Percentiles rank a stretch among this genome's conserved stretches.
These are phyloP conservation scores for Acipenser ruthenus DNA, from an alignment of 2,797 vertebrate species.

Conservation along the genomic window DNA sequence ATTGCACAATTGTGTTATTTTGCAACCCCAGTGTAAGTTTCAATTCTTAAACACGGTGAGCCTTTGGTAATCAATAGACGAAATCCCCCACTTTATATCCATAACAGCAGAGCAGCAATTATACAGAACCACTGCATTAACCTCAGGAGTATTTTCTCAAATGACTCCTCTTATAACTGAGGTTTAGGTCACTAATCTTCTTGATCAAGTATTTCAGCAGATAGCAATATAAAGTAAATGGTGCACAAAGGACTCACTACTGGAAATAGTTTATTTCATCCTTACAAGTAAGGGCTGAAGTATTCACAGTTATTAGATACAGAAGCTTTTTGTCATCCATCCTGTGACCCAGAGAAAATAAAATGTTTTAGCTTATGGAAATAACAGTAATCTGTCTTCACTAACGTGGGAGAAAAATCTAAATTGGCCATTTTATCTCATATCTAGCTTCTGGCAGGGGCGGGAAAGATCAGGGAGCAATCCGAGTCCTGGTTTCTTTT, in stretches of 20 bases:
- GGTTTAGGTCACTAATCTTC: not conserved
- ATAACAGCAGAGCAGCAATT: not conserved
- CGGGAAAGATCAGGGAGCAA: too few relatives aligned
- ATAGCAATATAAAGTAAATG: not conserved
- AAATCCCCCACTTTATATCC: not conserved
- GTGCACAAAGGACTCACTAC: not conserved
- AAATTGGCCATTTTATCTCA: not conserved
- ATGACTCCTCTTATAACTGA: not conserved
- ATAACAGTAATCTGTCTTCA: not conserved
- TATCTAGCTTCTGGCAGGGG: not conserved
- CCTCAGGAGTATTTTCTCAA: not conserved
- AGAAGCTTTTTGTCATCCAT: not conserved
- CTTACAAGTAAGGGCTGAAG: not conserved
- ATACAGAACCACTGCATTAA: not conserved
- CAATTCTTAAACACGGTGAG: too few relatives aligned
- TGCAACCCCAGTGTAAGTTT: too few relatives aligned
- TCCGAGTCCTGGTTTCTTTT: too few relatives aligned
- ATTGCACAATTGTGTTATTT: too few relatives aligned
- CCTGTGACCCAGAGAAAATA: not conserved
- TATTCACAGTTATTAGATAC: not conserved
- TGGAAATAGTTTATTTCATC: not conserved
- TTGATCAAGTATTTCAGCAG: not conserved
- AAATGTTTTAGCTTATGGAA: not conserved
- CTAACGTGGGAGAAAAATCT: not conserved
- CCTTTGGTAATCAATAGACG: not conserved